These are phyloP conservation scores for Polypterus senegalus DNA, from an alignment of 2,113 vertebrate genomes.

Conservation along the genomic window DNA sequence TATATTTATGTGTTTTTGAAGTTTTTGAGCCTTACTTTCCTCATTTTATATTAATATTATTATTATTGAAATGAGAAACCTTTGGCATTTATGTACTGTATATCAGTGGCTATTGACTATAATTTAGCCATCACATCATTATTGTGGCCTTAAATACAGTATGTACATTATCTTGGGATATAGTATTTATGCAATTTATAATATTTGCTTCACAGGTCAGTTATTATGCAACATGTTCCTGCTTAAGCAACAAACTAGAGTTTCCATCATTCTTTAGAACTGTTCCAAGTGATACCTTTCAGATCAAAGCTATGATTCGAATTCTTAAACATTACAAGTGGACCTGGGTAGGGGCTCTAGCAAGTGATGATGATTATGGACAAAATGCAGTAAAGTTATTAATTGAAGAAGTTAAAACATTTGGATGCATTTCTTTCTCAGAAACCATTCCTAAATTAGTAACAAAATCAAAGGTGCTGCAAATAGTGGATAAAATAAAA, in stretches of 20 bases:
- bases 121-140: background rate
- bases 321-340: background rate
- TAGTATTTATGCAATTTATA: background rate
- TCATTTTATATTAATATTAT: background rate
- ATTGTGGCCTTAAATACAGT: background rate
- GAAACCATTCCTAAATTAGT: conserved; percentile 1
- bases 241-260: background rate
- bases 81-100: background rate
- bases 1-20: background rate
- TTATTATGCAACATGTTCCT: background rate
- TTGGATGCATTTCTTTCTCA: conserved; percentile 2
- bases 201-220: background rate
- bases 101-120: background rate
- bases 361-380: conserved; percentile 1
- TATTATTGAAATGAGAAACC: too few species aligned
- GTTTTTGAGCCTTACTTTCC: background rate
- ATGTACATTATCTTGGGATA: background rate
- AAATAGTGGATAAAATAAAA: conserved; percentile 9
- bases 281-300: conserved; percentile 6
- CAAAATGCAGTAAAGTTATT: background rate
- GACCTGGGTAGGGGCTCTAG: conserved; percentile 1
- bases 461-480: background rate
- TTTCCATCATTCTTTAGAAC: background rate
- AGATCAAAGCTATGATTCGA: conserved; percentile 1
- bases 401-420: background rate